A percentile compares a stretch with the other conserved stretches of the same genome.
Conservation (phyloP, 1,140 invertebrate genomes). For the Brachionus koreanus region DNA sequence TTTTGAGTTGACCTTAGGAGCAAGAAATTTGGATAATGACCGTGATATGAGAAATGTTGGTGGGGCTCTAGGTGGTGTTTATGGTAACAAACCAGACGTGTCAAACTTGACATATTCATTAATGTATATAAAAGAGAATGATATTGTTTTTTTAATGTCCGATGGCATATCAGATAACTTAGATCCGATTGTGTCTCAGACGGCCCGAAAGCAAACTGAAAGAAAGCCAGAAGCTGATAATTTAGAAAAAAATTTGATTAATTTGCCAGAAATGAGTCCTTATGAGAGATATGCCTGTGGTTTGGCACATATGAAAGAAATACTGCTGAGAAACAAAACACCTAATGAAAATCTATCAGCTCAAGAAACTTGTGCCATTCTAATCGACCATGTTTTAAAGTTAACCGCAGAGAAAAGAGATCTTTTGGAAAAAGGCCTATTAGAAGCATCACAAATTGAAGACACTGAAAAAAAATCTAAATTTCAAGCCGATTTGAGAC, state of each 20-base stretch:
- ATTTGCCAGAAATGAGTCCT: conserved; percentile 56
- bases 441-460: neutral
- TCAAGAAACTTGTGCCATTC: conserved; percentile 56
- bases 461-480: conserved; percentile 48
- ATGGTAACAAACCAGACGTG: conserved; percentile 79
- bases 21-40: conserved; percentile 82
- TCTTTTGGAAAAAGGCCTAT: conserved; percentile 47
- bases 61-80: conserved; percentile 81
- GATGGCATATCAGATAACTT: conserved; percentile 91
- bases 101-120: conserved; percentile 84
- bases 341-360: conserved; percentile 57
- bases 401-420: conserved; percentile 56
- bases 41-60: conserved; percentile 85
- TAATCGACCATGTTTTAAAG: conserved; percentile 56
- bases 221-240: neutral
- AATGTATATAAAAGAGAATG: conserved; percentile 75
- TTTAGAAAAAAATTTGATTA: neutral
- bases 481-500: conserved; percentile 53
- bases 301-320: conserved; percentile 56
- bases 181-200: conserved; percentile 70
- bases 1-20: conserved; percentile 71
- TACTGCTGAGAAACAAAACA: conserved; percentile 49
- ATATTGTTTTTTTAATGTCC: conserved; percentile 81
- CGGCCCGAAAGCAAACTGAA: conserved; percentile 14
- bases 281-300: conserved; percentile 57